phyloP scores from a whole-genome alignment of 2,113 vertebrate species.

The Reinhardtius hippoglossoides region DNA sequence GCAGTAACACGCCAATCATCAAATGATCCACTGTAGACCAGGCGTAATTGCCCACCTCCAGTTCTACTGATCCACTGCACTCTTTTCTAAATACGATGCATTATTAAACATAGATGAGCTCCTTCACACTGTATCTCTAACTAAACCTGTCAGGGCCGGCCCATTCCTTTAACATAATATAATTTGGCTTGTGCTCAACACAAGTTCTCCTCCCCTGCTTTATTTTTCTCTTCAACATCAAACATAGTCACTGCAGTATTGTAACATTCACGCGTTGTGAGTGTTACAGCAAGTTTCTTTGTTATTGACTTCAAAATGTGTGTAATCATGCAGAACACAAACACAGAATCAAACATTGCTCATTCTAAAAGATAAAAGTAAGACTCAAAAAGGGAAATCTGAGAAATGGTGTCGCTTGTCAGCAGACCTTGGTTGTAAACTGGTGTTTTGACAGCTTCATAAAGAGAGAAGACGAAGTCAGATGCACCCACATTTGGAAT shows the following conservation, averaged over 20 bases:
- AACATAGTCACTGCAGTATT: background rate
- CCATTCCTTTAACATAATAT: slow-evolving; percentile 24
- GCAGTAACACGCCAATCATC: slow-evolving; percentile 15
- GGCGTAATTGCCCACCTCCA: slow-evolving; percentile 35
- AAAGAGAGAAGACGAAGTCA: background rate
- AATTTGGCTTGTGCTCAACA: slow-evolving; percentile 9
- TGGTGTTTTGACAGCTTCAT: slow-evolving; percentile 34
- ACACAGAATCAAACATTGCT: slow-evolving; percentile 15
- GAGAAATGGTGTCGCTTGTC: slow-evolving; percentile 14
- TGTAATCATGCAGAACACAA: slow-evolving; percentile 37
- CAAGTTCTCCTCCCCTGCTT: background rate
- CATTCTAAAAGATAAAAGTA: slow-evolving; percentile 12
- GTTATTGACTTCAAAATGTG: slow-evolving; percentile 27
- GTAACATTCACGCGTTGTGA: background rate
- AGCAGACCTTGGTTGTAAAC: slow-evolving; percentile 27
- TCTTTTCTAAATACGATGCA: slow-evolving; percentile 57
- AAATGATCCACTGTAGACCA: slow-evolving; percentile 44
- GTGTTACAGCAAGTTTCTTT: background rate
- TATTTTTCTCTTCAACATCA: slow-evolving; percentile 2
- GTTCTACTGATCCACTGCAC: slow-evolving; percentile 44
- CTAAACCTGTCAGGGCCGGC: slow-evolving; percentile 54
- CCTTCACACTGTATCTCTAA: slow-evolving; percentile 50
- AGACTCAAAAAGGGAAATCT: slow-evolving; percentile 4
- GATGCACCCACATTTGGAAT: slow-evolving; percentile 3
- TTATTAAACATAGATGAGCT: slow-evolving; percentile 74